Base-by-base conservation (phyloP, 1,140 invertebrate species). In the Drosophila santomea region DNA sequence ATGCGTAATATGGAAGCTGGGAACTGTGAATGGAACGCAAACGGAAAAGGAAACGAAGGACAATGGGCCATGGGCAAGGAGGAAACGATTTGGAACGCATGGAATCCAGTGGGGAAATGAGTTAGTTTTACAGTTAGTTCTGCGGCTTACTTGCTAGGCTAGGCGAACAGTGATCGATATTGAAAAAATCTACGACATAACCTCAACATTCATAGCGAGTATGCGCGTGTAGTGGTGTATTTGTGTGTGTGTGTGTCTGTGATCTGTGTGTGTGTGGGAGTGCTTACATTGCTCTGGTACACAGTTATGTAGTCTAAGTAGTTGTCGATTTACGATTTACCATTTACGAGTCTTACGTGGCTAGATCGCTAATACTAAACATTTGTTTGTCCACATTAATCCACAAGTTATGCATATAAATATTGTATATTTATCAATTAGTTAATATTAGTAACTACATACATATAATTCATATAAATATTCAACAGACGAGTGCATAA, bases 401-500 rank as follows among this genome's bases (percentile, higher is more conserved):
- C 41, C 60, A 63, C 51, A 63, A 63, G 51, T 69, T 71, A 67
- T 67, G 73, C 61, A 67, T 75, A 75, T 75, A 75, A 75, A 75
- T 75, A 75, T 74, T 74, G 68, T 71, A 72, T 60, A 63, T 78
- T 80, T 73, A 73, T 78, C 69, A 84, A 82, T 85, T 81, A 78
- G 78, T 86, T 86, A 80, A 81, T 80, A 83, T 79, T 83, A 78
- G 72, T 86, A 85, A 81, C 81, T 83, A 83, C 59, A 80, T 66
- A 62, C 67, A 61, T 79, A 64, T 61, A 64, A 64, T 71, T 66
- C 69, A 78, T 80, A 78, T 88, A 82, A 79, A 80, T 85, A 84
- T 88, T 86, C 67, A 86, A 86, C 83, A 81, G 82, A 86, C 74
- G 67, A 86, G 83, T 83, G 83, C 83, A 88, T 88, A 88, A 79